phyloP scores from a whole-genome alignment of 2,113 vertebrate genomes.

The Ibidorhyncha struthersii region DNA sequence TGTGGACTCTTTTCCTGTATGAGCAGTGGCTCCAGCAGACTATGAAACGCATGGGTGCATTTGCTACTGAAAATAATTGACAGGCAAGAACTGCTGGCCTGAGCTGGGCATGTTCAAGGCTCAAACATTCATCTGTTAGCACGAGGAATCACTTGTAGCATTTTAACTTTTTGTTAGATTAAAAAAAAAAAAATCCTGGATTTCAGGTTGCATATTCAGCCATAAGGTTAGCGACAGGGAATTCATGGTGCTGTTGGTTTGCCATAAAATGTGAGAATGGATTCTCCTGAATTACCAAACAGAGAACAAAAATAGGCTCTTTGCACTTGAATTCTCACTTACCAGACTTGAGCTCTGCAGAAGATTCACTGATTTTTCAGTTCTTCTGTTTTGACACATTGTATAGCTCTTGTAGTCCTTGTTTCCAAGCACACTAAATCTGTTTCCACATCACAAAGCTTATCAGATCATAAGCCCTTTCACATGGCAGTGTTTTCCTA shows the following conservation, averaged over 20 bases:
- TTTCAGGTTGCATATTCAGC: neutral
- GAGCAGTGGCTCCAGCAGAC: neutral
- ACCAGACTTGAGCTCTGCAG: neutral
- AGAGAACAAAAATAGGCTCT: neutral
- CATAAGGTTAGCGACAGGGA: neutral
- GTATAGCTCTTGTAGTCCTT: neutral
- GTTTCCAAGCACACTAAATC: neutral
- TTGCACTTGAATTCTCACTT: neutral
- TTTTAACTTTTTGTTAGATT: neutral
- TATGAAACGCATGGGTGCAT: neutral
- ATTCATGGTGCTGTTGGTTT: neutral
- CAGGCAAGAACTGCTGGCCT: neutral
- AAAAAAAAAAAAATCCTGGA: neutral
- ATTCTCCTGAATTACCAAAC: neutral
- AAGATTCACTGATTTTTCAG: neutral
- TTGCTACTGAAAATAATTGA: neutral
- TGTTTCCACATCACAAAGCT: neutral
- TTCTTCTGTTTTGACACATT: neutral
- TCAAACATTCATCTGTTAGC: neutral
- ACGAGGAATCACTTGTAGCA: accelerated
- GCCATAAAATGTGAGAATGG: neutral
- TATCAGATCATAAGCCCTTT: neutral
- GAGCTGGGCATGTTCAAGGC: neutral
- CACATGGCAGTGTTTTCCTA: neutral
- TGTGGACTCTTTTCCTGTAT: neutral